Conservation (phyloP, 2,113 vertebrate genomes). For the Saccopteryx leptura region DNA sequence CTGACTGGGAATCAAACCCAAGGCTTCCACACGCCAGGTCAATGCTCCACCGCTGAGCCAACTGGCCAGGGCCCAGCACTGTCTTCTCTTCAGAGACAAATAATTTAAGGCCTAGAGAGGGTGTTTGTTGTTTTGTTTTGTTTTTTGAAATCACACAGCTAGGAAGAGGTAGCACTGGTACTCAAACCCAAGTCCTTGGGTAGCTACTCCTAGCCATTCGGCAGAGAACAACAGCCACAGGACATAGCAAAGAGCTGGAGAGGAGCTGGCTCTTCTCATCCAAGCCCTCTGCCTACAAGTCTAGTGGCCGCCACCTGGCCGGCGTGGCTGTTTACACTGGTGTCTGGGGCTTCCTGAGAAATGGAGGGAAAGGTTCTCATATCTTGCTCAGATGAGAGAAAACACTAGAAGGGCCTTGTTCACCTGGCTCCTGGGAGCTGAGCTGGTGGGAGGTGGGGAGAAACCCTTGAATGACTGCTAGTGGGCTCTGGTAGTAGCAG, state of each 20-base stretch:
- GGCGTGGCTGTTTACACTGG: neutral
- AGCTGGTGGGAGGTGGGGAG: neutral
- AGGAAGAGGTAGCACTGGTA: neutral
- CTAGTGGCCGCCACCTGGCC: neutral
- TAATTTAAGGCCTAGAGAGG: neutral
- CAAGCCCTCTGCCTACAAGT: too few species aligned
- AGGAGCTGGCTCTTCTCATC: neutral
- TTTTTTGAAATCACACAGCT: constrained; percentile 54
- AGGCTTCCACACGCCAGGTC: too few species aligned
- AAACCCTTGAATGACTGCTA: neutral
- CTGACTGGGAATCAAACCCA: too few species aligned
- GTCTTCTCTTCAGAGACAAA: neutral
- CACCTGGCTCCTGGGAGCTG: neutral
- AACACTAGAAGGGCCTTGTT: neutral
- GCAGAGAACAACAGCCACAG: neutral
- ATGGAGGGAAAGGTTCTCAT: neutral
- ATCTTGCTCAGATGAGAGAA: neutral
- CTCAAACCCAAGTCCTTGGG: neutral
- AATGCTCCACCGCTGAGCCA: too few species aligned
- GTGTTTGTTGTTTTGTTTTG: neutral
- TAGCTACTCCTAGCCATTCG: neutral
- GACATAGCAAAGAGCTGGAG: neutral
- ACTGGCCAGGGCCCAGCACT: too few species aligned
- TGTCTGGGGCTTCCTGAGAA: neutral
- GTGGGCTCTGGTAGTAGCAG: neutral